A percentile compares a stretch with the other conserved stretches of the same genome.
Conservation (phyloP, 2,888 invertebrate genomes). For the Drosophila anceps region DNA sequence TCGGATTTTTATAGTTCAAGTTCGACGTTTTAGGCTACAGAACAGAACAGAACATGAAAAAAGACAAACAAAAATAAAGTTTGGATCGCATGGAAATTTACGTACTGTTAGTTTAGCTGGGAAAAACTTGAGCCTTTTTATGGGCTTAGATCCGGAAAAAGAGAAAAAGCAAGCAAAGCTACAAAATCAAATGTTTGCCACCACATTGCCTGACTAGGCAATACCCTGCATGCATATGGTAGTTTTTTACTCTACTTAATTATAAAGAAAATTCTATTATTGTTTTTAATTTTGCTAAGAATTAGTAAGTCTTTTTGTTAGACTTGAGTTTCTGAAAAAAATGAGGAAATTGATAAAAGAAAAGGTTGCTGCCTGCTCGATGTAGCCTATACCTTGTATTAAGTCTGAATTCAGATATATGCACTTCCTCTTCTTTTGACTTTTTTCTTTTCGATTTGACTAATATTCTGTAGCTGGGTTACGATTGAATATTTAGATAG, state of each 20-base stretch:
- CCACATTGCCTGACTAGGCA: background rate
- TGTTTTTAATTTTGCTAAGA: background rate
- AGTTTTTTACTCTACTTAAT: background rate
- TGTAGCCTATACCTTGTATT: too few relatives aligned
- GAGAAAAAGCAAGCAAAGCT: constrained; percentile 25
- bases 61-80: constrained; percentile 23
- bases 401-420: too few relatives aligned
- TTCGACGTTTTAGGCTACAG: constrained; percentile 58
- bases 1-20: constrained; percentile 75
- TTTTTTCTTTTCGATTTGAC: too few relatives aligned
- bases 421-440: too few relatives aligned
- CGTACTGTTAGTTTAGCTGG: constrained; percentile 51
- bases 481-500: too few relatives aligned
- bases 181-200: constrained; percentile 4
- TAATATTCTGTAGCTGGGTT: too few relatives aligned
- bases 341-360: too few relatives aligned
- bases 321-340: too few relatives aligned
- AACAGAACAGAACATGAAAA: constrained; percentile 17
- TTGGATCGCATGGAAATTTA: constrained; percentile 69
- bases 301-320: too few relatives aligned
- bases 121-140: constrained; percentile 63
- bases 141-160: constrained; percentile 23
- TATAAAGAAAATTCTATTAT: background rate
- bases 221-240: background rate
- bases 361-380: too few relatives aligned